phyloP scores from a whole-genome alignment of 2,888 invertebrate species.

The Osedax fenrisi region DNA sequence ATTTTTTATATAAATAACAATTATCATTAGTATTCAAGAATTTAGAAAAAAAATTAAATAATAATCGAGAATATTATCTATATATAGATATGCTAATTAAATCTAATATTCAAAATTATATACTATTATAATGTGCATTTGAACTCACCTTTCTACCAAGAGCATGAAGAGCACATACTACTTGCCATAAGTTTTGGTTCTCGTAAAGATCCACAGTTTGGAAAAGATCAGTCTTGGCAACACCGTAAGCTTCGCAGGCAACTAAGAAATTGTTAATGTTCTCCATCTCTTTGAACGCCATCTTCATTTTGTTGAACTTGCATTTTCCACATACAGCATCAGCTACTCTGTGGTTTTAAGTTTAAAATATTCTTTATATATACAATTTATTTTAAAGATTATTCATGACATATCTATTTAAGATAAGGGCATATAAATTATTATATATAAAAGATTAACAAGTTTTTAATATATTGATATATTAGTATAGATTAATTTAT shows the following conservation, averaged over 20 bases:
- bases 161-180: conserved; percentile 80
- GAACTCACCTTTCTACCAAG: conserved; percentile 85
- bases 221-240: conserved; percentile 91
- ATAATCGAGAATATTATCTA: too few relatives aligned
- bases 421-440: neutral
- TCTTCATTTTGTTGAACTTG: conserved; percentile 70
- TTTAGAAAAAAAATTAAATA: too few relatives aligned
- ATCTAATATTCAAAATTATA: too few relatives aligned
- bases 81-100: too few relatives aligned
- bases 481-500: too few relatives aligned
- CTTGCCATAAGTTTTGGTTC: conserved; percentile 85
- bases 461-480: too few relatives aligned
- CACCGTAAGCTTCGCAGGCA: conserved; percentile 79
- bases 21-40: too few relatives aligned
- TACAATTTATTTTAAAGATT: neutral
- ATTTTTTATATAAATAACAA: too few relatives aligned
- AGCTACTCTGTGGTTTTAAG: conserved; percentile 35
- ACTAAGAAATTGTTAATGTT: conserved; percentile 79
- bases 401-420: neutral
- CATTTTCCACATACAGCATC: conserved; percentile 55
- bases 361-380: too few relatives aligned
- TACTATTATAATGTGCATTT: too few relatives aligned
- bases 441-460: neutral
- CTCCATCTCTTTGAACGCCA: conserved; percentile 84
- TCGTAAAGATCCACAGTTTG: conserved; percentile 97